Conservation (phyloP, 2,113 vertebrate species). For the Platysternon megacephalum region DNA sequence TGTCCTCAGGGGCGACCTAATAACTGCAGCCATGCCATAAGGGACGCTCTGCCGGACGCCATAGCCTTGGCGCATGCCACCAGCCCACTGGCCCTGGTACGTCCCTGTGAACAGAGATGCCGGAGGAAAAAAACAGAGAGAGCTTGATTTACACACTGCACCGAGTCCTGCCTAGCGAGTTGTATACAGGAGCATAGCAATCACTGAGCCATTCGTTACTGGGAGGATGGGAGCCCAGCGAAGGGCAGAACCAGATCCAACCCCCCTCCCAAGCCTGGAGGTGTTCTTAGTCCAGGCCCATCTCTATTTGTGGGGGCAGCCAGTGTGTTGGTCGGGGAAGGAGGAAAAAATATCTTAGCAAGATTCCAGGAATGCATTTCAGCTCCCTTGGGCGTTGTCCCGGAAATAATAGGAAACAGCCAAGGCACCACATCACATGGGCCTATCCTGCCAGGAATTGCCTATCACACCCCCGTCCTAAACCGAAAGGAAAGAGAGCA, state of each 20-base stretch:
- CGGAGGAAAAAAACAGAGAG: constrained; percentile 8
- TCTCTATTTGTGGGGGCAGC: not conserved
- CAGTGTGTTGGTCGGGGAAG: not conserved
- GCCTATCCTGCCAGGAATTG: fast-evolving
- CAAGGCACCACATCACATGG: fast-evolving
- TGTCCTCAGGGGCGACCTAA: constrained; percentile 95
- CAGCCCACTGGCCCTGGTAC: constrained; percentile 97
- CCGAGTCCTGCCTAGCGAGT: not conserved
- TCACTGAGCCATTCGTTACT: fast-evolving
- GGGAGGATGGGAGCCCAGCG: fast-evolving
- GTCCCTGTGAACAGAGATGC: constrained; percentile 81
- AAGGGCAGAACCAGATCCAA: not conserved
- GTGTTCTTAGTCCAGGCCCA: not conserved
- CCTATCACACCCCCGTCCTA: not conserved
- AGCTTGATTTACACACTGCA: not conserved
- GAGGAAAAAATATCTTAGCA: fast-evolving
- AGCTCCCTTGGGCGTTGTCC: not conserved
- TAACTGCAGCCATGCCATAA: constrained; percentile 97
- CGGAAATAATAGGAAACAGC: fast-evolving
- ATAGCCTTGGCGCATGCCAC: constrained; percentile 96
- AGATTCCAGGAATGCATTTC: fast-evolving
- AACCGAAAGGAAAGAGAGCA: not conserved
- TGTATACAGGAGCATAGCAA: fast-evolving
- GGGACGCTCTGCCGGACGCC: constrained; percentile 97
- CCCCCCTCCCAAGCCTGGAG: not conserved